phyloP scores from a whole-genome alignment of 2,888 invertebrate genomes.

The Pseudococcus viburni region DNA sequence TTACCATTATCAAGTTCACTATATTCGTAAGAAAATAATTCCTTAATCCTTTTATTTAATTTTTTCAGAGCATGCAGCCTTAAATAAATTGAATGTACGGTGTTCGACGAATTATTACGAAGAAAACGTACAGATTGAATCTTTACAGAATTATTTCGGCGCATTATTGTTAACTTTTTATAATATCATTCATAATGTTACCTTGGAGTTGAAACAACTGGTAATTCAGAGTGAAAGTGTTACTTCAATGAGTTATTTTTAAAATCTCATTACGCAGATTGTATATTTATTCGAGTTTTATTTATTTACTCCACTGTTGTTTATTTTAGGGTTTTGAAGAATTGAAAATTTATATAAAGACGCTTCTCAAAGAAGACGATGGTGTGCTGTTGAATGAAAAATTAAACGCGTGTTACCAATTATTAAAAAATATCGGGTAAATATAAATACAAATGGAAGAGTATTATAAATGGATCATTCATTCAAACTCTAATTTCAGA shows the following conservation, averaged over 20 bases:
- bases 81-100: slow-evolving; percentile 58
- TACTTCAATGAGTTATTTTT: background rate
- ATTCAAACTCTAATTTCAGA: slow-evolving; percentile 17
- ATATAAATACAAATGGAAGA: background rate
- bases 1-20: background rate
- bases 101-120: background rate
- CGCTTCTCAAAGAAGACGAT: slow-evolving; percentile 59
- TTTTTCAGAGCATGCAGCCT: slow-evolving; percentile 15
- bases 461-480: too few relatives aligned
- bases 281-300: background rate
- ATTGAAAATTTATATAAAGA: slow-evolving; percentile 63
- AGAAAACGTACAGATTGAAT: slow-evolving; percentile 24
- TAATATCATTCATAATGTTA: slow-evolving; percentile 65
- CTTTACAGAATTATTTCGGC: slow-evolving; percentile 54
- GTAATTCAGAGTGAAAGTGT: background rate
- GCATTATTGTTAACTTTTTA: slow-evolving; percentile 54
- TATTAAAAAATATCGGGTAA: slow-evolving; percentile 63
- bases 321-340: slow-evolving; percentile 60
- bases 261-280: background rate
- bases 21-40: background rate
- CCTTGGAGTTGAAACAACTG: slow-evolving; percentile 60
- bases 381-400: slow-evolving; percentile 60
- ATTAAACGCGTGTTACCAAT: slow-evolving; percentile 59
- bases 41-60: background rate
- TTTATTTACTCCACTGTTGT: background rate